Evolutionary conservation across 2,888 invertebrate genomes (phyloP).

Genomic region (Cephus nigrinus): DNA sequence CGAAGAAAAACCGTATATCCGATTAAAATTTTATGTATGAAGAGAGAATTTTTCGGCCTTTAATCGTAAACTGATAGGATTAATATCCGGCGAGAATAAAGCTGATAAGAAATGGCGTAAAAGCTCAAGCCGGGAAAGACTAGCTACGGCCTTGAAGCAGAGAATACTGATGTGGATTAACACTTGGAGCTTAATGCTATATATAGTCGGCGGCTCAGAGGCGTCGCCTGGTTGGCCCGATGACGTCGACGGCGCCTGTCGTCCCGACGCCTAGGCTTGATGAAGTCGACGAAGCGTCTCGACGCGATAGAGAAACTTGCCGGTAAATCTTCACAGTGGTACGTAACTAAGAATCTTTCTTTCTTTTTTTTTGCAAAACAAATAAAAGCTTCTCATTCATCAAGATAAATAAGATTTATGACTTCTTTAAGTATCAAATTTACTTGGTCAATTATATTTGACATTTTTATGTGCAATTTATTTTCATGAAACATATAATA

Average conservation of each 20-base stretch:
- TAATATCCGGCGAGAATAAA: not conserved
- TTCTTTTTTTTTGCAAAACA: not conserved
- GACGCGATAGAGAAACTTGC: not conserved
- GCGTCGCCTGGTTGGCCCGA: not conserved
- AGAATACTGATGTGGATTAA: conserved; percentile 3
- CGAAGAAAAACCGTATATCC: not conserved
- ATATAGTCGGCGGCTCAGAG: not conserved
- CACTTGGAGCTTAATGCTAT: not conserved
- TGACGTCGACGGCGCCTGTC: conserved; percentile 3
- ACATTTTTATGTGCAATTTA: not conserved
- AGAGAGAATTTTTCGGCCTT: not conserved
- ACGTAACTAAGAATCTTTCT: not conserved
- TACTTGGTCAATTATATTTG: not conserved
- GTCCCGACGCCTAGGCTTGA: conserved; percentile 2
- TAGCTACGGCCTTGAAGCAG: not conserved
- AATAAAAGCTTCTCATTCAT: not conserved
- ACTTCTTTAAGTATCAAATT: not conserved
- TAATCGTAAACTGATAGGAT: not conserved
- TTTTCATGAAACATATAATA: too few relatives aligned
- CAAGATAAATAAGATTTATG: not conserved
- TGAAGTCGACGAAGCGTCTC: not conserved
- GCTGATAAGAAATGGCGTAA: not conserved
- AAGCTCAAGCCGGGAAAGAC: not conserved
- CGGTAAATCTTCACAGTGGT: not conserved
- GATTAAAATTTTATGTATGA: not conserved